Conservation (phyloP, 1,140 invertebrate genomes). For the Bombus polaris region DNA sequence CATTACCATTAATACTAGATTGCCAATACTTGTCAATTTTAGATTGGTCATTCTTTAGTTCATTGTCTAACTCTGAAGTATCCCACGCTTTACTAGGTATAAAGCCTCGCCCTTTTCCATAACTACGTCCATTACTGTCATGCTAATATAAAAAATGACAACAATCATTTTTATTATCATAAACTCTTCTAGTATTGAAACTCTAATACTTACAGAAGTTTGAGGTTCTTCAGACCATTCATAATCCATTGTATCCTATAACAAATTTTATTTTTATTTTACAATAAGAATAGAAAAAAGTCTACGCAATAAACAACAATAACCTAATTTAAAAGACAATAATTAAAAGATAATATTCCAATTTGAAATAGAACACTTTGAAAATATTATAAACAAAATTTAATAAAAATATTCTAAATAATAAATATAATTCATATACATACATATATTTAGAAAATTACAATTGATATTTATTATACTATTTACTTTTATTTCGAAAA, state of each 20-base stretch:
- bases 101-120: conserved; percentile 71
- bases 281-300: neutral
- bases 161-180: neutral
- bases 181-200: neutral
- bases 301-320: neutral
- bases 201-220: conserved; percentile 49
- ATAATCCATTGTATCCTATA: conserved; percentile 46
- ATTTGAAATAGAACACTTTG: neutral
- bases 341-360: neutral
- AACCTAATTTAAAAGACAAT: neutral
- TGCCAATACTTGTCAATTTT: neutral
- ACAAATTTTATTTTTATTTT: neutral
- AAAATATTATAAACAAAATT: neutral
- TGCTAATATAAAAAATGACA: conserved; percentile 43
- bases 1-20: neutral
- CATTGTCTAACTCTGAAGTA: too few relatives aligned
- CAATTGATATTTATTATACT: neutral
- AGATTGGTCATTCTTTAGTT: neutral
- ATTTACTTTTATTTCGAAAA: neutral
- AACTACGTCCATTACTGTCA: conserved; percentile 62
- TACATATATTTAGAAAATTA: neutral
- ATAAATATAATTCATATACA: too few relatives aligned
- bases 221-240: conserved; percentile 38
- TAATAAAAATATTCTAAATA: neutral
- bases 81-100: neutral